Base-by-base conservation (phyloP, 1,140 invertebrate species). In the Lasioglossum baleicum region DNA sequence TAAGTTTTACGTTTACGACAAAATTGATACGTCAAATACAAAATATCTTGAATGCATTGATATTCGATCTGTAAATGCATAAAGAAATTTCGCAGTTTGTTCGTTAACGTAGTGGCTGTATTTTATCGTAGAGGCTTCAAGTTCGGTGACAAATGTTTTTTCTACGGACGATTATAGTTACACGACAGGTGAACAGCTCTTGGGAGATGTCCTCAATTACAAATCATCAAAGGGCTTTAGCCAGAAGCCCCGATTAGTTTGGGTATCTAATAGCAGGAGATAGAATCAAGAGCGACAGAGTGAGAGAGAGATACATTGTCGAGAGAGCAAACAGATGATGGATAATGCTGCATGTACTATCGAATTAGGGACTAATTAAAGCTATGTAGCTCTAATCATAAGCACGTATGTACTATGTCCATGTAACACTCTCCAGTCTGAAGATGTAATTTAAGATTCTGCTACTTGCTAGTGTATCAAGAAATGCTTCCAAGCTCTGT, bases 151-250 rank as follows among this genome's bases (percentile, higher is more conserved):
- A 11, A 11, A 48, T 48, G 44, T 13, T 48, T 48, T 53, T 15
- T 15, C 17, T 53, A 0, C 11, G 15, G 7, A 69, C 15, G 56
- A 61, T 61, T 77, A 60, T 70, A 69, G 56, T 60, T n/a, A 64
- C 10, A 15, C n/a, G 44, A 40, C 13, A 11, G 2, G 63, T 60
- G 31, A 53, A 63, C 64, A 56, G 60, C 72, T 69, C 81, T 79
- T 85, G 81, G 61, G 67, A 80, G 75, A 81, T 75, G 76, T 69
- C 66, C 74, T 81, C 81, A 81, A 83, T 82, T 83, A 75, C 73
- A 86, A 86, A 87, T 75, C 81, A 78, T 87, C 85, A 87, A 87
- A 87, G 85, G 84, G 84, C 86, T 86, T 82, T 81, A 71, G 70
- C 40, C 81, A 71, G 66, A 81, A 85, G 60, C 58, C 65, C 77